Conservation (phyloP, 92 coral and sea anemone genomes). For the Zoanthus sansibaricus region DNA sequence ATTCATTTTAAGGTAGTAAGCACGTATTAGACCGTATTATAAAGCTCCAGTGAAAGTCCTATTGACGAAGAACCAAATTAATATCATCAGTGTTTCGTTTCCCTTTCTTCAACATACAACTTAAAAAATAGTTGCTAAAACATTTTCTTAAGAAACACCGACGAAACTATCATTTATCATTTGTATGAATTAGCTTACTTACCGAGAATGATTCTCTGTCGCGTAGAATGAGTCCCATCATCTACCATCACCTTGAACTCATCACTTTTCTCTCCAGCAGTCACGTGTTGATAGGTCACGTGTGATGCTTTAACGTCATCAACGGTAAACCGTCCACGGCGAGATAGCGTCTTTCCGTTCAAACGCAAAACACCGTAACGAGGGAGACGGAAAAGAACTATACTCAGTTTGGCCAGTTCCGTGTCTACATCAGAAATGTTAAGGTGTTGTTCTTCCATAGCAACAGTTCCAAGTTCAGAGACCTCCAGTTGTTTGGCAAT, state of each 20-base stretch:
- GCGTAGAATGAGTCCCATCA: constrained; percentile 79
- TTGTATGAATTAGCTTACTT: constrained; percentile 4
- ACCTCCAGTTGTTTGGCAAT: constrained; percentile 64
- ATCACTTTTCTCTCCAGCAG: constrained; percentile 82
- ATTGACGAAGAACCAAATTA: no score
- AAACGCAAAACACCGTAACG: constrained; percentile 75
- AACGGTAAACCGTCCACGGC: constrained; percentile 71
- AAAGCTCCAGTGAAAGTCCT: no score
- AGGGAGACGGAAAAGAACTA: constrained; percentile 71
- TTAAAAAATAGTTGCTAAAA: no score
- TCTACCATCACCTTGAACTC: constrained; percentile 74
- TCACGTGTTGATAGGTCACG: constrained; percentile 73
- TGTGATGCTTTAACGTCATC: constrained; percentile 73
- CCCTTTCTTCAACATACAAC: no score
- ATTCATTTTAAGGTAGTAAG: no score
- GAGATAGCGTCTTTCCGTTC: constrained; percentile 66
- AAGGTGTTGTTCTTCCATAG: constrained; percentile 46
- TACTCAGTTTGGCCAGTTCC: constrained; percentile 43
- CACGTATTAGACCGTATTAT: no score
- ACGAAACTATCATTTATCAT: no score
- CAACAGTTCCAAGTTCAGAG: constrained; percentile 49
- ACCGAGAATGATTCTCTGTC: constrained; percentile 78
- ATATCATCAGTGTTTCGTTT: no score
- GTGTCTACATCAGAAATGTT: constrained; percentile 71
- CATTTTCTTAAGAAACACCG: no score